These are phyloP conservation scores for Strigamia transsilvanica DNA, from an alignment of 2,888 invertebrate species.

Conservation along the genomic window DNA sequence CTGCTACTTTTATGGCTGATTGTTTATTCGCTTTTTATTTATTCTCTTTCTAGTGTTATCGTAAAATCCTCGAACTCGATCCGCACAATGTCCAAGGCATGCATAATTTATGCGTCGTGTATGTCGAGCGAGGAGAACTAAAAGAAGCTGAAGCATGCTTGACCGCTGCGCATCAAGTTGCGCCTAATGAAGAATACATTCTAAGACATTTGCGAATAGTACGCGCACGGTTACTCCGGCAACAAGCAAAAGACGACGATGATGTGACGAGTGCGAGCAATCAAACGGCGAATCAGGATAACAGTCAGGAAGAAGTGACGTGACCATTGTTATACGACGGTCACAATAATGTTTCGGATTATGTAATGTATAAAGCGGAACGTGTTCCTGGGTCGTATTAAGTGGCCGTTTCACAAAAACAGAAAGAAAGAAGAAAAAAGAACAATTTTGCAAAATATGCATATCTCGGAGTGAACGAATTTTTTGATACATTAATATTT, in stretches of 20 bases:
- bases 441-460: constrained; percentile 5
- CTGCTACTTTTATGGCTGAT: background rate
- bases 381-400: background rate
- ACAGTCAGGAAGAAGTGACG: constrained; percentile 31
- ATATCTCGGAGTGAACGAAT: background rate
- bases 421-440: background rate
- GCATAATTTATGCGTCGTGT: constrained; percentile 95
- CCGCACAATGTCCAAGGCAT: constrained; percentile 91
- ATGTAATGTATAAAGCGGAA: background rate
- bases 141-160: constrained; percentile 84
- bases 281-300: constrained; percentile 27
- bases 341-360: background rate
- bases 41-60: constrained; percentile 77
- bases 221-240: constrained; percentile 70
- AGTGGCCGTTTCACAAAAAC: constrained; percentile 17
- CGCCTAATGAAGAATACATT: constrained; percentile 91
- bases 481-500: constrained; percentile 41
- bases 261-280: background rate
- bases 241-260: constrained; percentile 48
- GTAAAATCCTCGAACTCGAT: constrained; percentile 83
- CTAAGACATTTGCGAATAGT: constrained; percentile 89
- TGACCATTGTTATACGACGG: constrained; percentile 14
- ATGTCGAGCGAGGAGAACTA: constrained; percentile 88
- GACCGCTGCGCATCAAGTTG: constrained; percentile 78
- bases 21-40: background rate